Evolutionary conservation across 1,140 invertebrate genomes (phyloP).

Genomic region (Brachionus sp.): DNA sequence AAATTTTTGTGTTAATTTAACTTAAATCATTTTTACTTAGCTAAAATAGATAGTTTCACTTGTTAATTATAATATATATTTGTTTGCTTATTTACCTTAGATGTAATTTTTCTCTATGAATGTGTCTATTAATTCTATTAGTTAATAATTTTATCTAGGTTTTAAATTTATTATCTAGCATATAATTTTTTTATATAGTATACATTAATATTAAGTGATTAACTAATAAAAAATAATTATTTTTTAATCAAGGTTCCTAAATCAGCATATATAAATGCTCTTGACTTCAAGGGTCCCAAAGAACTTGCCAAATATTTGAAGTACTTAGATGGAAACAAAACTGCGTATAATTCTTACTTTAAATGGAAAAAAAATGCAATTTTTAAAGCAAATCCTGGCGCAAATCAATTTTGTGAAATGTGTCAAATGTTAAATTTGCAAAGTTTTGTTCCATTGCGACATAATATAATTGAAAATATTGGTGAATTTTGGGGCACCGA

Average conservation of each 20-base stretch:
- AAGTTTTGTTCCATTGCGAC: background rate
- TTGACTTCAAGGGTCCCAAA: slow-evolving; percentile 43
- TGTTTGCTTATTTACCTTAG: too few relatives aligned
- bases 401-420: background rate
- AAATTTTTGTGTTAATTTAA: too few relatives aligned
- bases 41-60: too few relatives aligned
- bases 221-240: too few relatives aligned
- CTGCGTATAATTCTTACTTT: background rate
- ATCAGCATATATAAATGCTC: slow-evolving; percentile 37
- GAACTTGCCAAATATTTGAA: slow-evolving; percentile 47
- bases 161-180: too few relatives aligned
- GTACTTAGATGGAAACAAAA: slow-evolving; percentile 41
- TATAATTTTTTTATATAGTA: too few relatives aligned
- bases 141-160: too few relatives aligned
- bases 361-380: slow-evolving; percentile 11
- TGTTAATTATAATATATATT: background rate
- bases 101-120: too few relatives aligned
- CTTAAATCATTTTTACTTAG: too few relatives aligned
- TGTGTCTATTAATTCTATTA: too few relatives aligned
- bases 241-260: background rate
- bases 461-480: background rate
- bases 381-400: background rate
- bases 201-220: too few relatives aligned
- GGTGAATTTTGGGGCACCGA: background rate
- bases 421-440: background rate